Base-by-base conservation (phyloP, 2,888 invertebrate species). In the Calliopum simillimum region DNA sequence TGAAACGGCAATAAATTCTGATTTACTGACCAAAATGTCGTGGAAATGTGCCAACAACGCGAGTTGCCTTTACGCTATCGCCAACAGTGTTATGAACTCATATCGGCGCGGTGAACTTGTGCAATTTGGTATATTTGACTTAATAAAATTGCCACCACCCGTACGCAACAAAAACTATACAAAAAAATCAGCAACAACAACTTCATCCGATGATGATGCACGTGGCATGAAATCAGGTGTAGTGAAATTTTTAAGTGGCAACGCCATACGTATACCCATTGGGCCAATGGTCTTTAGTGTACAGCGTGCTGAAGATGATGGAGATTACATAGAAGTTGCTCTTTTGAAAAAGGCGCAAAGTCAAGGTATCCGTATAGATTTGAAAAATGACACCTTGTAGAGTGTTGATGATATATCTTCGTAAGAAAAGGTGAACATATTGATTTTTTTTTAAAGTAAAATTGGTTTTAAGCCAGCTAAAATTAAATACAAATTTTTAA, bases 41-140 rank as follows among this genome's bases (percentile, higher is more conserved):
- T 86, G 86, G 86, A 79, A 79, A 77, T 90, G 90, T 84, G 88
- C 88, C 82, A 90, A 90, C 78, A 90, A 90, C 83, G 89, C 90
- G 44, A 89, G 89, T 72, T 90, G 90, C 77, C 86, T 90, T 47
- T 87, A 89, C 69, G 77, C 85, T 46, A 82, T 90, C 79, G 87
- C 88, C 21, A 87, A 82, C 72, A 87, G 88, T 74, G 85, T 90
- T 63, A 81, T 88, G 70, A 86, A 85, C 76, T 88, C 88, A 76
- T 87, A 90, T 71, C 84, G 87, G 66, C 87, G 88, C 66, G 87
- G 88, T 76, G 88, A 88, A 77, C 86, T 88, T 65, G 87, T 90
- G 71, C 87, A 86, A 76, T 88, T 90, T 79, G 88, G 90, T 70
- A 79, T 88, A 74, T 82, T 90, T 73, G 89, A 88, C 76, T 86